phyloP scores from a whole-genome alignment of 2,888 invertebrate genomes.

The Parascotia fuliginaria region DNA sequence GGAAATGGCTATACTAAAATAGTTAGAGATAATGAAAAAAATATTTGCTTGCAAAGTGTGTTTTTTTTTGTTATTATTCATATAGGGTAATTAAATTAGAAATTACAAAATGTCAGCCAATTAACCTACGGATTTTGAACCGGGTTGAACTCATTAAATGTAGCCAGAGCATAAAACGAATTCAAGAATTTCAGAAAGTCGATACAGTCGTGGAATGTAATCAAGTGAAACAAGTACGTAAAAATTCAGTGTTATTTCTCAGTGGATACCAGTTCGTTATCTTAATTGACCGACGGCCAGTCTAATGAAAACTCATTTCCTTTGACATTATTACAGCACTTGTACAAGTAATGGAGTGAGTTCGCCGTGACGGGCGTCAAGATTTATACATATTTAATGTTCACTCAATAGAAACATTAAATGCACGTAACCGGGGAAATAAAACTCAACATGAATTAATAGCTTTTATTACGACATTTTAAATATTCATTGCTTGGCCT shows the following conservation, averaged over 20 bases:
- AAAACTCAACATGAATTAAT: slow-evolving; percentile 21
- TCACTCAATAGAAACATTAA: slow-evolving; percentile 26
- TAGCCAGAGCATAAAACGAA: slow-evolving; percentile 9
- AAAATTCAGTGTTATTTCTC: slow-evolving; percentile 28
- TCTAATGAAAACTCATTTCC: slow-evolving; percentile 48
- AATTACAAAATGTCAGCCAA: too few species aligned
- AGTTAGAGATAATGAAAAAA: too few species aligned
- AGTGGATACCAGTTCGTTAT: slow-evolving; percentile 17
- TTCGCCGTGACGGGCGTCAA: slow-evolving; percentile 15
- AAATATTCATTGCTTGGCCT: slow-evolving; percentile 12
- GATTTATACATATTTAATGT: slow-evolving; percentile 37
- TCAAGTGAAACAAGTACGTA: slow-evolving; percentile 30
- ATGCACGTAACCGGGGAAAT: slow-evolving; percentile 29
- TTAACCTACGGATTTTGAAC: too few species aligned
- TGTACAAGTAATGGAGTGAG: slow-evolving; percentile 42
- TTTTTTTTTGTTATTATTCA: too few species aligned
- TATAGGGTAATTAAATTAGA: too few species aligned
- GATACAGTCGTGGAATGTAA: slow-evolving; percentile 16
- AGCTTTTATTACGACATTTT: slow-evolving; percentile 24
- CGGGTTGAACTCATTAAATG: neutral
- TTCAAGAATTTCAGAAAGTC: slow-evolving; percentile 2
- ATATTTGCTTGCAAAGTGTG: too few species aligned
- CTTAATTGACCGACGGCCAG: slow-evolving; percentile 27
- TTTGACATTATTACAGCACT: slow-evolving; percentile 36
- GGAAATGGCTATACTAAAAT: too few species aligned